Evolutionary conservation across 53 echinoderm and acorn worm genomes (phyloP).

Genomic region (Henricia sp.): DNA sequence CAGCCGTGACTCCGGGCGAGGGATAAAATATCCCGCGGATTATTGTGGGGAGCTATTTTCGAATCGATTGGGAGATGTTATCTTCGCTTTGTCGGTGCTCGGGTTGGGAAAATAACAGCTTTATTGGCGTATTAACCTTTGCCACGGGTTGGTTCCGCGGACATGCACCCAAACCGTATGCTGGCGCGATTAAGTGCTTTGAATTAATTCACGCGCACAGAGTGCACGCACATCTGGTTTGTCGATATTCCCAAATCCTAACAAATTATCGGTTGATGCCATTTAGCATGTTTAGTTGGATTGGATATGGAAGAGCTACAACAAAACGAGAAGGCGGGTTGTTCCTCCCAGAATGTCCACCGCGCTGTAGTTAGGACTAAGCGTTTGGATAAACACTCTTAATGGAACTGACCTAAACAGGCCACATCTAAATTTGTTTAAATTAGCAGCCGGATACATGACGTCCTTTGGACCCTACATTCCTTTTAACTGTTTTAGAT

Average conservation of each 20-base stretch:
- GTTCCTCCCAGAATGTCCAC: too few species aligned
- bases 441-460: too few species aligned
- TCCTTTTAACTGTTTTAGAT: too few species aligned
- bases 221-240: conserved; percentile 34
- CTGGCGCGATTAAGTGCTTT: conserved; percentile 28
- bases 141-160: conserved; percentile 7
- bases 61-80: conserved; percentile 62
- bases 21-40: conserved; percentile 46
- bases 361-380: too few species aligned
- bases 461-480: too few species aligned
- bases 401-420: too few species aligned
- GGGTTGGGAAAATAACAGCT: conserved; percentile 57
- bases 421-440: too few species aligned
- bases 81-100: conserved; percentile 56
- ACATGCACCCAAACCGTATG: conserved; percentile 2
- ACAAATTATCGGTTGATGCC: too few species aligned
- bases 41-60: conserved; percentile 49
- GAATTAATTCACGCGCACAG: conserved; percentile 54
- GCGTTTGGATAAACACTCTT: too few species aligned
- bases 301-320: too few species aligned
- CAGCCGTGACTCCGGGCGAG: conserved; percentile 36
- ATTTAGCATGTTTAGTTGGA: too few species aligned
- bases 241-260: neutral
- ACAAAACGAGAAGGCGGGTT: too few species aligned
- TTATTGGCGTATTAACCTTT: conserved; percentile 62